Percentiles rank a stretch among this genome's conserved stretches.
These are phyloP conservation scores for Gopherus evgoodei DNA, from an alignment of 2,113 vertebrate species.

Conservation along the genomic window DNA sequence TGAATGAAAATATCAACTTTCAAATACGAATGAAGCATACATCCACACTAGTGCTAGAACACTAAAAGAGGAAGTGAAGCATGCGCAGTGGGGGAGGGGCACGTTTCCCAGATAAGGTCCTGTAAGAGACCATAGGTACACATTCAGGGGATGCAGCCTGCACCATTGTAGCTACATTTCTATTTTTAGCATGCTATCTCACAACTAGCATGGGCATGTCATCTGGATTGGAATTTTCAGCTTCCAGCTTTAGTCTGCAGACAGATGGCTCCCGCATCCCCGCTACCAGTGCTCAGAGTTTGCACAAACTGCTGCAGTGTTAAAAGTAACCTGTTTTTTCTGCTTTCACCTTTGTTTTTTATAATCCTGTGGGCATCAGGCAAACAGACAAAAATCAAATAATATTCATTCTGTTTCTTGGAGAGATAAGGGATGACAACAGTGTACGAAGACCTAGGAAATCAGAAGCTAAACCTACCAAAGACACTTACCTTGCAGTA, in stretches of 20 bases:
- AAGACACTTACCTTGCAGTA: not conserved
- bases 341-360: not conserved
- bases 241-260: not conserved
- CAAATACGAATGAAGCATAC: not conserved
- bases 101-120: too few relatives aligned
- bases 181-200: too few relatives aligned
- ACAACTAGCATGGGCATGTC: too few relatives aligned
- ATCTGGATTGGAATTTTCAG: not conserved
- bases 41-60: too few relatives aligned
- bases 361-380: not conserved
- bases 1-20: not conserved
- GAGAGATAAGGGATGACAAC: not conserved
- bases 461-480: not conserved
- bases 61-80: too few relatives aligned
- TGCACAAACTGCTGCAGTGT: not conserved
- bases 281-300: not conserved
- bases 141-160: too few relatives aligned
- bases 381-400: not conserved
- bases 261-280: not conserved
- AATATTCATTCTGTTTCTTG: not conserved
- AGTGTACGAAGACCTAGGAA: not conserved
- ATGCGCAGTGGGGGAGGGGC: too few relatives aligned
- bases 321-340: not conserved
- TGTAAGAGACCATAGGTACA: too few relatives aligned
- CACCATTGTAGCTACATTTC: too few relatives aligned